Conservation (phyloP, 1,140 invertebrate species). For the Drosophila gunungcola region DNA sequence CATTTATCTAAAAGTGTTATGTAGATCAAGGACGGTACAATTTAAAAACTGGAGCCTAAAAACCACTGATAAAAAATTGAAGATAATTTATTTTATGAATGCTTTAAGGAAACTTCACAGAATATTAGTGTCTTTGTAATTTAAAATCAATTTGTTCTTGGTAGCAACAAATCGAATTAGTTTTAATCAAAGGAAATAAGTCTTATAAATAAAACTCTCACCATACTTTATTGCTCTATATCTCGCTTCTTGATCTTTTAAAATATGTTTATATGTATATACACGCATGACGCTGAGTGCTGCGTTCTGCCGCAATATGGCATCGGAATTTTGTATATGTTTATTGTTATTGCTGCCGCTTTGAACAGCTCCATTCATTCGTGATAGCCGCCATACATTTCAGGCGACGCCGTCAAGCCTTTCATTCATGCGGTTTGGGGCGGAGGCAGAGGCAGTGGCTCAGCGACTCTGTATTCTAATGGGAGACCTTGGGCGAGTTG, state of each 20-base stretch:
- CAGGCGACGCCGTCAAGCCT: slow-evolving; percentile 35
- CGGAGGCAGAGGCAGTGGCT: slow-evolving; percentile 2
- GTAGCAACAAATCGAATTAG: no score
- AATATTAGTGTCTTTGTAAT: no score
- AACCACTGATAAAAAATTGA: slow-evolving; percentile 15
- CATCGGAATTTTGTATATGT: slow-evolving; percentile 57
- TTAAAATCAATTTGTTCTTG: no score
- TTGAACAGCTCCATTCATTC: slow-evolving; percentile 47
- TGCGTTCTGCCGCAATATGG: slow-evolving; percentile 34
- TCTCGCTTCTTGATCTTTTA: background rate
- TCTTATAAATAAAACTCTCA: background rate
- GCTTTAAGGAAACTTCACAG: no score
- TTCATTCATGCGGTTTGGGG: slow-evolving; percentile 34
- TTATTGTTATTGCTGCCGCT: slow-evolving; percentile 56
- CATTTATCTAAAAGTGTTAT: slow-evolving; percentile 14
- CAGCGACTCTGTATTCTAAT: slow-evolving; percentile 56
- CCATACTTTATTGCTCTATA: background rate
- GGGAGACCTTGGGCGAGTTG: slow-evolving; percentile 46
- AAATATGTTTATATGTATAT: slow-evolving; percentile 15
- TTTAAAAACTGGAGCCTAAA: slow-evolving; percentile 9
- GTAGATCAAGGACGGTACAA: slow-evolving; percentile 27
- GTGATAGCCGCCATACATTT: slow-evolving; percentile 32
- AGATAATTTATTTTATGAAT: background rate
- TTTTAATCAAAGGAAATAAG: no score
- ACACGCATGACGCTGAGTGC: slow-evolving; percentile 19